phyloP scores from a whole-genome alignment of 1,140 invertebrate genomes.

The Paraescarpia echinospica region DNA sequence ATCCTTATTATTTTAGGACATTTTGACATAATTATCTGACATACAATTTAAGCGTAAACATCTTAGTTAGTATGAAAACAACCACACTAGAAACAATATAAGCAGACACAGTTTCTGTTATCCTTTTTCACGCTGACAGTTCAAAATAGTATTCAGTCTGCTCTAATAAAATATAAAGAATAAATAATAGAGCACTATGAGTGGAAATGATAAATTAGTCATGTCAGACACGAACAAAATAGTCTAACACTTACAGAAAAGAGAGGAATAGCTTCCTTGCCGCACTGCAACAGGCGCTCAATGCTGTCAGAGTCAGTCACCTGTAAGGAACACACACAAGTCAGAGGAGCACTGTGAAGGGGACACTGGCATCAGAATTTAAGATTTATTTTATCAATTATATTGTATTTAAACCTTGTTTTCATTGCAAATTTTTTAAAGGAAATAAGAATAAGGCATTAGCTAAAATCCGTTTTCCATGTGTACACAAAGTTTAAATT shows the following conservation, averaged over 20 bases:
- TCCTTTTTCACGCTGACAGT: background rate
- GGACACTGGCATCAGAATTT: too few species aligned
- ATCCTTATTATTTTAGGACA: too few species aligned
- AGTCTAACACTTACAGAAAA: conserved; percentile 76
- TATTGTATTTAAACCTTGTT: too few species aligned
- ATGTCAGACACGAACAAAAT: too few species aligned
- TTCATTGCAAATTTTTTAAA: too few species aligned
- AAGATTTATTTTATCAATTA: too few species aligned
- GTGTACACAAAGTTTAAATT: too few species aligned
- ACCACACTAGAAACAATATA: background rate
- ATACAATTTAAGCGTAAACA: background rate
- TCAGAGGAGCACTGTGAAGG: background rate
- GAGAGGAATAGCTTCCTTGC: conserved; percentile 79
- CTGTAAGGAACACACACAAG: conserved; percentile 36
- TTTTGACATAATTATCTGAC: background rate
- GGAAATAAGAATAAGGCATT: too few species aligned
- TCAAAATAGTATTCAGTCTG: background rate
- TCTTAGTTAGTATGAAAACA: background rate
- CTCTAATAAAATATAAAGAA: background rate
- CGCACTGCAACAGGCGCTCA: conserved; percentile 80
- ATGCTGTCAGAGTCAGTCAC: conserved; percentile 74
- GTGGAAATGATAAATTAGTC: too few species aligned
- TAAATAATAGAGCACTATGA: background rate
- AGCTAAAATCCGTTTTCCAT: too few species aligned
- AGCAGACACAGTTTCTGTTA: background rate